These are phyloP conservation scores for Tursiops truncatus DNA, from an alignment of 2,113 vertebrate genomes.

Conservation along the genomic window DNA sequence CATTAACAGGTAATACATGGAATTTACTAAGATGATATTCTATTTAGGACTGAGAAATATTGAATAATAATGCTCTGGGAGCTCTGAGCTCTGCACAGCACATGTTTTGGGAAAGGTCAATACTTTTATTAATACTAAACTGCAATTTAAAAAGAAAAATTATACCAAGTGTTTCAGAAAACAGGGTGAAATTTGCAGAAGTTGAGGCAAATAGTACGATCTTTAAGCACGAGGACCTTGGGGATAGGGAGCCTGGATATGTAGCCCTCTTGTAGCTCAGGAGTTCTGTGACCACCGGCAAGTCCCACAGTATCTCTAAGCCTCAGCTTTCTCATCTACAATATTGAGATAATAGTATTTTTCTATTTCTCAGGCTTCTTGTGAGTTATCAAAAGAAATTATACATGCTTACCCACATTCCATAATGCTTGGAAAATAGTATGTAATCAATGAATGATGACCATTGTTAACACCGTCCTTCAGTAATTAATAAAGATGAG, in stretches of 20 bases:
- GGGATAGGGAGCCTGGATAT: background rate
- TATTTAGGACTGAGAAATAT: background rate
- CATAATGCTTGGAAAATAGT: background rate
- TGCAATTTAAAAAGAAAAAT: background rate
- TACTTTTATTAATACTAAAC: background rate
- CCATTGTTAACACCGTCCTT: background rate
- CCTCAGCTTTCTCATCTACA: background rate
- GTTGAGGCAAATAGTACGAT: background rate
- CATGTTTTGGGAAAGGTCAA: background rate
- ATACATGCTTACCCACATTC: background rate
- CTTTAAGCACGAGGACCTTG: rapidly evolving
- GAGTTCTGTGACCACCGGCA: background rate
- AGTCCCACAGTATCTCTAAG: background rate
- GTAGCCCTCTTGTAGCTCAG: rapidly evolving
- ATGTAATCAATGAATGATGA: background rate
- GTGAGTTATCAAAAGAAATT: background rate
- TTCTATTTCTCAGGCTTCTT: background rate
- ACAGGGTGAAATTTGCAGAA: background rate
- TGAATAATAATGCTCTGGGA: background rate
- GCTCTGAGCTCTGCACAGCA: background rate
- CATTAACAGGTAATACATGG: background rate
- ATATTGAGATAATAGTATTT: background rate
- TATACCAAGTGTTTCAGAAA: background rate
- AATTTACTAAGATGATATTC: background rate
- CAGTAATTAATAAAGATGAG: background rate